Percentiles rank a stretch among this genome's conserved stretches.
These are phyloP conservation scores for Pheosia gnoma DNA, from an alignment of 2,888 invertebrate genomes.

Conservation along the genomic window DNA sequence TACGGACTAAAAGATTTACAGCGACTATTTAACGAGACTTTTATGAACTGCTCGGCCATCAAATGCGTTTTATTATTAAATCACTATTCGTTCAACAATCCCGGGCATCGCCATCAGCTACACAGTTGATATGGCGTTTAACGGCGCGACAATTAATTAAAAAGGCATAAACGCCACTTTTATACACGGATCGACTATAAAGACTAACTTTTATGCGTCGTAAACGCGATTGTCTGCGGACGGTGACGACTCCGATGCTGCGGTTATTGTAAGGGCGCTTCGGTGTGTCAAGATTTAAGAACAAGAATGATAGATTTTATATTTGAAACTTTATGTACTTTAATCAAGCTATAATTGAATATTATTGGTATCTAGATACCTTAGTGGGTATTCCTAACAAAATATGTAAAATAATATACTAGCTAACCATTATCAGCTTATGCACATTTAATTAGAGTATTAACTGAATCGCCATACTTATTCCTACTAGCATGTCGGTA, in stretches of 20 bases:
- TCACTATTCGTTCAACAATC: constrained; percentile 77
- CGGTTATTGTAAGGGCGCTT: constrained; percentile 40
- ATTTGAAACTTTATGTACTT: background rate
- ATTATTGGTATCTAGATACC: no score
- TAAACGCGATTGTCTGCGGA: constrained; percentile 82
- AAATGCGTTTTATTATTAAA: constrained; percentile 77
- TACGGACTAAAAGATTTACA: constrained; percentile 55
- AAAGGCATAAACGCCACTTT: constrained; percentile 83
- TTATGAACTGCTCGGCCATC: constrained; percentile 72
- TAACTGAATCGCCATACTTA: constrained; percentile 2
- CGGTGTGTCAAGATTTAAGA: background rate
- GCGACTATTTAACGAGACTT: constrained; percentile 66
- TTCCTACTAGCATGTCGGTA: constrained; percentile 7
- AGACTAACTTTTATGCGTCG: constrained; percentile 84
- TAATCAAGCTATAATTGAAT: background rate
- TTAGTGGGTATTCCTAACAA: no score
- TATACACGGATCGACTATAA: constrained; percentile 81
- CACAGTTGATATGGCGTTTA: constrained; percentile 80
- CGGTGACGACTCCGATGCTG: constrained; percentile 70
- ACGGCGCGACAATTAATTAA: constrained; percentile 82
- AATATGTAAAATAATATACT: no score
- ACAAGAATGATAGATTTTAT: background rate
- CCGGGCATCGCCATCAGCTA: constrained; percentile 72
- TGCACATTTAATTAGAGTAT: no score
- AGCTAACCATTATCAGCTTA: no score